Percentiles rank a stretch among this genome's conserved stretches.
These are phyloP conservation scores for Phrynocephalus vlangalii DNA, from an alignment of 2,797 vertebrate species.

Conservation along the genomic window DNA sequence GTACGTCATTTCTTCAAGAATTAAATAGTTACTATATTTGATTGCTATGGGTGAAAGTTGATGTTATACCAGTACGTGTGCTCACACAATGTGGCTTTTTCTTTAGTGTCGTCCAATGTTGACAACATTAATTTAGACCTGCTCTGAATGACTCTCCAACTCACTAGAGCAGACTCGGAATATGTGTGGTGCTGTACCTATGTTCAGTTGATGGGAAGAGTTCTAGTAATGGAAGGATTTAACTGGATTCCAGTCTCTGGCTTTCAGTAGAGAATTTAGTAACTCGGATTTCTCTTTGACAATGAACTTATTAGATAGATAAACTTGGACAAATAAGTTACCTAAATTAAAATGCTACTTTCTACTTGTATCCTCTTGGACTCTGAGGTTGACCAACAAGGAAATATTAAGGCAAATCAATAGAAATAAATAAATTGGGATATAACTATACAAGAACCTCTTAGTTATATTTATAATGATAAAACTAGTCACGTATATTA, in stretches of 20 bases:
- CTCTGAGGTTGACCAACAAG: too few species aligned
- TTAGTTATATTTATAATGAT: neutral
- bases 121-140: neutral
- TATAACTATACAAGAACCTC: too few species aligned
- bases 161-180: neutral
- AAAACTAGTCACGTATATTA: neutral
- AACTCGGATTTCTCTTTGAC: neutral
- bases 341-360: too few species aligned
- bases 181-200: neutral
- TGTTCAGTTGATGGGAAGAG: neutral
- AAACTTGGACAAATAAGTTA: too few species aligned
- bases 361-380: too few species aligned
- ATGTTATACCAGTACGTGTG: neutral
- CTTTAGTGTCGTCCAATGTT: neutral
- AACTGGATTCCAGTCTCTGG: neutral
- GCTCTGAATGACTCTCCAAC: neutral
- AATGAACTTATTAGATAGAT: too few species aligned
- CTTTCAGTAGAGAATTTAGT: neutral
- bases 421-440: too few species aligned
- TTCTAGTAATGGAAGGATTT: neutral
- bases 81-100: neutral
- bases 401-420: too few species aligned
- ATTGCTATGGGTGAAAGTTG: neutral
- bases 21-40: neutral
- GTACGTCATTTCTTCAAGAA: neutral